phyloP scores from a whole-genome alignment of 2,888 invertebrate genomes.

The Ophioninae sp. region DNA sequence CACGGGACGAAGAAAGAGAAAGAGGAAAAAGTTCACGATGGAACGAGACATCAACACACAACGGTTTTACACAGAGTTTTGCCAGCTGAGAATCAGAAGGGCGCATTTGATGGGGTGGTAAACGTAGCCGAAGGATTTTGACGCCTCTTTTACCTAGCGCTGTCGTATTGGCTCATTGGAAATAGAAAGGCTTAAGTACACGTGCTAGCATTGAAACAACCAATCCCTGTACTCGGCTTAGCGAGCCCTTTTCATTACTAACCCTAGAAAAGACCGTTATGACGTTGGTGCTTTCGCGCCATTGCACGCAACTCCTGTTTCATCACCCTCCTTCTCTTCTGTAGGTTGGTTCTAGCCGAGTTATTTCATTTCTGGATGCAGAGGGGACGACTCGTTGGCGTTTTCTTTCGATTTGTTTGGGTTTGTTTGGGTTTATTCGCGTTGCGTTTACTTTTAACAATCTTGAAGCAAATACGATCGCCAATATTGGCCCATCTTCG shows the following conservation, averaged over 20 bases:
- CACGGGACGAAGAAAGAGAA: slow-evolving; percentile 3
- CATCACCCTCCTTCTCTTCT: slow-evolving; percentile 36
- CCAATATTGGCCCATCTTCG: no score
- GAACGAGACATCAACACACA: slow-evolving; percentile 26
- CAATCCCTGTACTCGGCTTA: no score
- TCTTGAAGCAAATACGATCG: no score
- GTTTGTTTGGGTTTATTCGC: no score
- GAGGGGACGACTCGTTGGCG: no score
- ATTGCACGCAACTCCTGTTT: slow-evolving; percentile 69
- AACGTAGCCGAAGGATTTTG: not conserved
- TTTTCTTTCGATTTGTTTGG: no score
- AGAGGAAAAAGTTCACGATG: slow-evolving; percentile 20
- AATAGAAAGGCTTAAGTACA: slow-evolving; percentile 4
- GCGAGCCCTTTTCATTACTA: slow-evolving; percentile 8
- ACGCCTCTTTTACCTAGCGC: not conserved
- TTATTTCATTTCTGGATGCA: slow-evolving; percentile 5
- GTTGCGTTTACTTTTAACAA: no score
- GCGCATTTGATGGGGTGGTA: not conserved
- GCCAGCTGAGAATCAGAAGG: slow-evolving; percentile 25
- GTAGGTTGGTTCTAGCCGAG: slow-evolving; percentile 26
- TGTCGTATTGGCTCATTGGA: not conserved
- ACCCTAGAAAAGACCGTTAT: slow-evolving; percentile 54
- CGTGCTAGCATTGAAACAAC: not conserved
- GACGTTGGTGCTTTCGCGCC: slow-evolving; percentile 48
- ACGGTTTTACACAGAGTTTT: slow-evolving; percentile 18